phyloP scores from a whole-genome alignment of 2,113 vertebrate genomes.

The human region DNA sequence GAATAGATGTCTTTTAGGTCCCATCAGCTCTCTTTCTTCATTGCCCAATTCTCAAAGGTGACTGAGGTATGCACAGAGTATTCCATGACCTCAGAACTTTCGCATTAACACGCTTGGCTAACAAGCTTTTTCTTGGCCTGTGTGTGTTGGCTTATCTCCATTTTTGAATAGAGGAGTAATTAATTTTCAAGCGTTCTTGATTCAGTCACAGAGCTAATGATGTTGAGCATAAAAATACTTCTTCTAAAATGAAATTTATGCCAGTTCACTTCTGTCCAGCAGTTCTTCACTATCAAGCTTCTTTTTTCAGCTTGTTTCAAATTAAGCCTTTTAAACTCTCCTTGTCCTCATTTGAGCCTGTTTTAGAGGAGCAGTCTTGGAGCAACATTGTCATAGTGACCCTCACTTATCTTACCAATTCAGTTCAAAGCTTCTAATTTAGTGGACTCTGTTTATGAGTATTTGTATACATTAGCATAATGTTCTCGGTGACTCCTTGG shows the following conservation, averaged over 20 bases:
- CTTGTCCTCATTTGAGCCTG: background rate
- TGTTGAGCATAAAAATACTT: conserved; percentile 63
- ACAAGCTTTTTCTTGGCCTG: conserved; percentile 8
- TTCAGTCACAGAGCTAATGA: conserved; percentile 56
- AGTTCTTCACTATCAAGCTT: conserved; percentile 1
- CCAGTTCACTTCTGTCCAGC: background rate
- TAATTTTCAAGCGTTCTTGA: conserved; percentile 66
- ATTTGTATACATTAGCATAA: background rate
- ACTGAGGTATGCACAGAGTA: background rate
- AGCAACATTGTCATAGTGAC: background rate
- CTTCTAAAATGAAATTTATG: conserved; percentile 54
- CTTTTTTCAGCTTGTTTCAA: conserved; percentile 5
- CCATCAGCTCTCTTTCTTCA: conserved; percentile 10
- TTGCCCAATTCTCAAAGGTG: background rate
- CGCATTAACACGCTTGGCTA: conserved; percentile 3
- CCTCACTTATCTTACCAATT: background rate
- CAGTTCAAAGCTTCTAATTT: background rate
- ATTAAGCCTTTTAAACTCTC: background rate
- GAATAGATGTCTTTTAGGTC: background rate
- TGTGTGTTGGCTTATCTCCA: conserved; percentile 49
- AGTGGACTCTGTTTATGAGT: background rate
- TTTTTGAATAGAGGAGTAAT: conserved; percentile 49
- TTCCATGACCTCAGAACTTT: conserved; percentile 15
- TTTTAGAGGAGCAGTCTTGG: background rate
- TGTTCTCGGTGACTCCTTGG: background rate